These are phyloP conservation scores for Champsocephalus gunnari DNA, from an alignment of 2,797 vertebrate genomes.

Conservation along the genomic window DNA sequence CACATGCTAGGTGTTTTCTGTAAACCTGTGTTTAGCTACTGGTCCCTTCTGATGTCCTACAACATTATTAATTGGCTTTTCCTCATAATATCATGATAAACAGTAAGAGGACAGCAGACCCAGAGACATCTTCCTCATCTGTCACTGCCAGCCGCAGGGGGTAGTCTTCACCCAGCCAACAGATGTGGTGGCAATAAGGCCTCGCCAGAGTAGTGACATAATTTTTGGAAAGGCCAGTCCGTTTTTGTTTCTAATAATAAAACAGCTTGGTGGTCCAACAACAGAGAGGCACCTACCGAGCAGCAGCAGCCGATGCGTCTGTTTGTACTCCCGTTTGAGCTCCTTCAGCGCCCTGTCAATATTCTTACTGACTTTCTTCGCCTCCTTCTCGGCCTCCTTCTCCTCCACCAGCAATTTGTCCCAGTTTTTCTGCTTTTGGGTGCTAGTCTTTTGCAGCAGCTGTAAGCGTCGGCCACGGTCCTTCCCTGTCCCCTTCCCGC, in stretches of 20 bases:
- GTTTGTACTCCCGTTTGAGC: conserved; percentile 94
- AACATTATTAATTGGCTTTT: conserved; percentile 1
- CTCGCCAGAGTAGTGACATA: conserved; percentile 65
- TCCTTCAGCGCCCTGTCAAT: conserved; percentile 94
- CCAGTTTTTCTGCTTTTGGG: conserved; percentile 89
- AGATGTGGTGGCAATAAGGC: conserved; percentile 72
- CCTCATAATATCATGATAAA: not conserved
- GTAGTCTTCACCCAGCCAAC: conserved; percentile 57
- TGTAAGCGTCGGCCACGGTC: conserved; percentile 84
- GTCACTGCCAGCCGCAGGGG: conserved; percentile 63
- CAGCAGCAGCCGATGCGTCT: conserved; percentile 94
- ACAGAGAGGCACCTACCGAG: conserved; percentile 87
- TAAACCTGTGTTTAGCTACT: not conserved
- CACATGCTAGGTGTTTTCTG: conserved; percentile 21
- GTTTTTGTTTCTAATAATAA: conserved; percentile 62
- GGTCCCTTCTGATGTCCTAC: not conserved
- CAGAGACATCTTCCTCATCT: conserved; percentile 60
- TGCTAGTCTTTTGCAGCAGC: conserved; percentile 83
- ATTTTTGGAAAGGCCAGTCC: conserved; percentile 60
- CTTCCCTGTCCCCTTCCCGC: conserved; percentile 79
- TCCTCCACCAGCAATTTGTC: conserved; percentile 92
- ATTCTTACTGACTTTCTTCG: conserved; percentile 92
- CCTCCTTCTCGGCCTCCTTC: conserved; percentile 94
- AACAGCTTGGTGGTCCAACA: conserved; percentile 43
- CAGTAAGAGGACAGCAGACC: conserved; percentile 33